Conservation (phyloP, 2,113 vertebrate species). For the Copsychus sechellarum region DNA sequence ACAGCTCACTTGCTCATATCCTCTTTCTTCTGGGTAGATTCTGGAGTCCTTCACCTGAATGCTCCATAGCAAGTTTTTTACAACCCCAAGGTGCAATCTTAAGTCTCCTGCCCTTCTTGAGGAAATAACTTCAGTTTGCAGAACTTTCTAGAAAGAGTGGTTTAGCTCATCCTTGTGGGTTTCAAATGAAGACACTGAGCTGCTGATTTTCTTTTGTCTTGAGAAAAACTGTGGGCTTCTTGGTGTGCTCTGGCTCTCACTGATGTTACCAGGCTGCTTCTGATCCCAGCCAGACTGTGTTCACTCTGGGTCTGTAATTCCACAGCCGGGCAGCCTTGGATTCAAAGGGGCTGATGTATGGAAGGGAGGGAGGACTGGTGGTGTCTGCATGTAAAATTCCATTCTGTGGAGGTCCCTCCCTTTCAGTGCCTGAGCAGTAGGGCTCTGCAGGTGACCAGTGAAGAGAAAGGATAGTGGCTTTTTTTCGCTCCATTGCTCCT, state of each 20-base stretch:
- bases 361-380: not conserved
- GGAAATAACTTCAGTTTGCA: not conserved
- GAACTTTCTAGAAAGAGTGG: not conserved
- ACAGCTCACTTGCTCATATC: not conserved
- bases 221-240: not conserved
- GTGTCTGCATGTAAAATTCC: not conserved
- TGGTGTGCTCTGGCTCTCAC: not conserved
- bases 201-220: not conserved
- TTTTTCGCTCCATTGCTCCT: not conserved
- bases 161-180: not conserved
- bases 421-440: not conserved
- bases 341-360: fast-evolving
- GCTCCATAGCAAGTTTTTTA: not conserved
- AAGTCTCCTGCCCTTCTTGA: not conserved
- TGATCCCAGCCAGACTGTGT: not conserved
- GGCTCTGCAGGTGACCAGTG: not conserved
- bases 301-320: not conserved
- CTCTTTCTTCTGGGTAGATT: not conserved
- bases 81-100: not conserved
- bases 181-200: fast-evolving
- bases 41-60: not conserved
- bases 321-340: not conserved
- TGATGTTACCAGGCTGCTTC: not conserved
- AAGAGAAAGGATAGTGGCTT: not conserved
- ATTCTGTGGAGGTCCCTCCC: fast-evolving